phyloP scores from a whole-genome alignment of 2,888 invertebrate species.

The Lacanobia wlatinum region DNA sequence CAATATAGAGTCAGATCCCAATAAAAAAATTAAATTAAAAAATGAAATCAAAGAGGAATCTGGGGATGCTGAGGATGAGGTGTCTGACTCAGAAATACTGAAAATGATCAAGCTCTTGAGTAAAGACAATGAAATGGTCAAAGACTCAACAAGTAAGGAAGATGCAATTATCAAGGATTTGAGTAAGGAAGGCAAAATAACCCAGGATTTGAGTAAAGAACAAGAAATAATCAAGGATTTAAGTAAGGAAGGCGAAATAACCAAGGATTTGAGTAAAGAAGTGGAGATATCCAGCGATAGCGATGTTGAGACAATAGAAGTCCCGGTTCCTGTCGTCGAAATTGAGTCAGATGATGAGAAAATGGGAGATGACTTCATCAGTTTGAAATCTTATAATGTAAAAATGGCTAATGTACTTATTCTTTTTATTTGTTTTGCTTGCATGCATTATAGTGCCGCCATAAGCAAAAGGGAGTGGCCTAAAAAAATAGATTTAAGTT shows the following conservation, averaged over 20 bases:
- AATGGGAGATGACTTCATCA: slow-evolving; percentile 34
- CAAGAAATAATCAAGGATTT: neutral
- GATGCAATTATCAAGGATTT: neutral
- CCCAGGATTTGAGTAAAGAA: neutral
- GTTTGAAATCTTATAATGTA: slow-evolving; percentile 28
- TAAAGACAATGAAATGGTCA: neutral
- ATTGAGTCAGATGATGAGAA: slow-evolving; percentile 43
- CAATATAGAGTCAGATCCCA: slow-evolving; percentile 17
- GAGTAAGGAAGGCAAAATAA: too few species aligned
- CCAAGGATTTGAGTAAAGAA: neutral
- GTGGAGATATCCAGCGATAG: slow-evolving; percentile 14
- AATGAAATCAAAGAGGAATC: slow-evolving; percentile 31
- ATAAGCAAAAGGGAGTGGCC: too few species aligned
- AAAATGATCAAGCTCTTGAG: slow-evolving; percentile 1
- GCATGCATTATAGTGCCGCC: too few species aligned
- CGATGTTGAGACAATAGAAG: slow-evolving; percentile 36
- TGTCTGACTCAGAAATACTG: slow-evolving; percentile 1
- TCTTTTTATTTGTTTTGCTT: neutral
- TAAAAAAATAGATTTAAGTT: too few species aligned
- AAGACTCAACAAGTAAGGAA: neutral
- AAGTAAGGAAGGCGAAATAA: neutral
- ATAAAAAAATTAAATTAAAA: neutral
- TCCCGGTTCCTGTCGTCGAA: slow-evolving; percentile 22
- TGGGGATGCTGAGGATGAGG: neutral
- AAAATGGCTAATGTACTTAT: slow-evolving; percentile 7